These are phyloP conservation scores for Muscidifurax raptorellus DNA, from an alignment of 1,140 invertebrate genomes.

Conservation along the genomic window DNA sequence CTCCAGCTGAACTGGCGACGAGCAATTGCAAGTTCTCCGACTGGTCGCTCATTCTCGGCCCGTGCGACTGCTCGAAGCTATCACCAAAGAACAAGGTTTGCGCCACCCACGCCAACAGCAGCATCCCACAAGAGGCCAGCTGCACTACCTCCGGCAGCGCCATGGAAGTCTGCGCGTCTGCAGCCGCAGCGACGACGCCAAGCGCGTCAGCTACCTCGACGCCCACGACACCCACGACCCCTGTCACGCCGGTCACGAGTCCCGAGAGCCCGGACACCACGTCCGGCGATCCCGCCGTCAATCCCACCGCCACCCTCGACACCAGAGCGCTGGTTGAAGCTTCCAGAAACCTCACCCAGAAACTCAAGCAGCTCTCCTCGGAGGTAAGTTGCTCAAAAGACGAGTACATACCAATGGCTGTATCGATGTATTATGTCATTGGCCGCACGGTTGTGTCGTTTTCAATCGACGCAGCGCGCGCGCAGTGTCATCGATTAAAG, in stretches of 20 bases:
- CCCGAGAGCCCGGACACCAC: constrained; percentile 47
- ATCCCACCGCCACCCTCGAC: constrained; percentile 76
- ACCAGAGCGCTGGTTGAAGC: constrained; percentile 89
- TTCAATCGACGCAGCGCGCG: too few relatives aligned
- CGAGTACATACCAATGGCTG: not conserved
- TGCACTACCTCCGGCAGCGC: not conserved
- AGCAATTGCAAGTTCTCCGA: constrained; percentile 26
- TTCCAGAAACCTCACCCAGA: constrained; percentile 93
- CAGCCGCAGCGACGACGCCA: constrained; percentile 5
- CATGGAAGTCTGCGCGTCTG: not conserved
- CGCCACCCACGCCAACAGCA: not conserved
- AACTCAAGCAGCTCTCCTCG: constrained; percentile 91
- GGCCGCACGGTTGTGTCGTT: too few relatives aligned
- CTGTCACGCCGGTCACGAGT: constrained; percentile 58
- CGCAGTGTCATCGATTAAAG: constrained; percentile 2
- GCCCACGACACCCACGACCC: constrained; percentile 47
- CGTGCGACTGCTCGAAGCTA: constrained; percentile 46
- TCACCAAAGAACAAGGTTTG: constrained; percentile 43
- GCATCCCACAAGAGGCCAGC: not conserved
- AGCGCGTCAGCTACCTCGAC: not conserved
- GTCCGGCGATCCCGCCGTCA: constrained; percentile 62
- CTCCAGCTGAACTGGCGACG: not conserved
- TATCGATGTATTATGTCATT: not conserved
- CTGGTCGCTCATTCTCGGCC: not conserved
- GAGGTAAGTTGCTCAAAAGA: constrained; percentile 78